Evolutionary conservation across 2,888 invertebrate genomes (phyloP).

Genomic region (Ormyrus thymus): DNA sequence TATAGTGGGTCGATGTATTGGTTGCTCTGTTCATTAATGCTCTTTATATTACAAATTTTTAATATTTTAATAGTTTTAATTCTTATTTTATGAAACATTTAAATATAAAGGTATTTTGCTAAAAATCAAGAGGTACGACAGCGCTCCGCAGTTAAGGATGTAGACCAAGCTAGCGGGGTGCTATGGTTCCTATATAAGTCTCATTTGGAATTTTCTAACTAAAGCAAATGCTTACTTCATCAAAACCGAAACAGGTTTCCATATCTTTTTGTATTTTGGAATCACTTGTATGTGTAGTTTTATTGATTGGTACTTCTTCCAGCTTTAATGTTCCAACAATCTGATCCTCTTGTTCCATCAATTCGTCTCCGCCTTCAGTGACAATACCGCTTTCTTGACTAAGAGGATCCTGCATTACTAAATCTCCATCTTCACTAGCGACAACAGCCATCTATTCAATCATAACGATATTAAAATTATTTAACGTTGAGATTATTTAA

Average conservation of each 20-base stretch:
- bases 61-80: too few relatives aligned
- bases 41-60: not conserved
- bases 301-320: slow-evolving; percentile 63
- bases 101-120: too few relatives aligned
- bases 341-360: slow-evolving; percentile 74
- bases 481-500: slow-evolving; percentile 11
- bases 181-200: not conserved
- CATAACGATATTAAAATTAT: slow-evolving; percentile 14
- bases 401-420: slow-evolving; percentile 72
- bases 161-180: too few relatives aligned
- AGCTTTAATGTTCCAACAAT: slow-evolving; percentile 53
- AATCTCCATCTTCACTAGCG: slow-evolving; percentile 74
- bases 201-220: slow-evolving; percentile 1
- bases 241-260: slow-evolving; percentile 89
- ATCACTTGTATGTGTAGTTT: slow-evolving; percentile 63
- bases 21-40: too few relatives aligned
- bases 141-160: too few relatives aligned
- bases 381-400: slow-evolving; percentile 76
- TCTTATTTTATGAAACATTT: too few relatives aligned
- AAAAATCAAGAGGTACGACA: too few relatives aligned
- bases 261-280: slow-evolving; percentile 79
- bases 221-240: slow-evolving; percentile 78
- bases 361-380: slow-evolving; percentile 74
- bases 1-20: too few relatives aligned
- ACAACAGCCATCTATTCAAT: slow-evolving; percentile 74